These are phyloP conservation scores for Drosophila quadrilineata DNA, from an alignment of 1,140 invertebrate genomes.

Conservation along the genomic window DNA sequence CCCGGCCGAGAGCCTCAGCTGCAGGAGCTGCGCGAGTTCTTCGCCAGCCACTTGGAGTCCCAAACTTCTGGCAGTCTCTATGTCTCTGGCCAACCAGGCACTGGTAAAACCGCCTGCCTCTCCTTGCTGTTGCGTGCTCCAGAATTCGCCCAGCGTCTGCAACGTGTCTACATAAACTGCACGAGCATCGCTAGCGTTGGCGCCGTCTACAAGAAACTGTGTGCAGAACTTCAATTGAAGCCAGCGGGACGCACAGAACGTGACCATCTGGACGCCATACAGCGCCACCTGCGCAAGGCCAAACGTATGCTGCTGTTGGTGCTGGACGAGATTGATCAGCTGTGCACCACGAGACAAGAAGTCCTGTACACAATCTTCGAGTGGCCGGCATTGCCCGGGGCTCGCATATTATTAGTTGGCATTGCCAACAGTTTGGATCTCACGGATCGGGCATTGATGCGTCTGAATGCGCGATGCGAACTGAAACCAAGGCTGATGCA, in stretches of 20 bases:
- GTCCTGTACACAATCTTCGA: slow-evolving; percentile 97
- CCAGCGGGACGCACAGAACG: slow-evolving; percentile 83
- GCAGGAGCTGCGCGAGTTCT: slow-evolving; percentile 86
- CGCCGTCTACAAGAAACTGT: slow-evolving; percentile 88
- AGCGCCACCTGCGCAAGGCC: slow-evolving; percentile 86
- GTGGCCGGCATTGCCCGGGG: slow-evolving; percentile 89
- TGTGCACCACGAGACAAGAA: slow-evolving; percentile 89
- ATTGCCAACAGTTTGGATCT: slow-evolving; percentile 98
- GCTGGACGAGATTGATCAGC: slow-evolving; percentile 98
- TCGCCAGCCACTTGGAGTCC: slow-evolving; percentile 86
- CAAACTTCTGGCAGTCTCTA: slow-evolving; percentile 91
- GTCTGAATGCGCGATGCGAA: slow-evolving; percentile 89
- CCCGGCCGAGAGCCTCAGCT: slow-evolving; percentile 91
- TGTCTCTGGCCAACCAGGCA: slow-evolving; percentile 96
- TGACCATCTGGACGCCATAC: slow-evolving; percentile 84
- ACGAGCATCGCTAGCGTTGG: slow-evolving; percentile 89
- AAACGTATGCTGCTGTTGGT: slow-evolving; percentile 91
- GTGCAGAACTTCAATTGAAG: slow-evolving; percentile 85
- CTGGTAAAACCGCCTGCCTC: slow-evolving; percentile 96
- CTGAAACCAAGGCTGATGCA: slow-evolving; percentile 90
- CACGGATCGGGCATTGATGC: slow-evolving; percentile 93
- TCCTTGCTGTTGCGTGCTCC: slow-evolving; percentile 86
- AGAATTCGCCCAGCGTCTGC: slow-evolving; percentile 84
- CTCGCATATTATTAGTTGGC: slow-evolving; percentile 92
- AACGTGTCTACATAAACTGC: slow-evolving; percentile 90